phyloP scores from a whole-genome alignment of 2,113 vertebrate genomes.

The Nematolebias whitei region DNA sequence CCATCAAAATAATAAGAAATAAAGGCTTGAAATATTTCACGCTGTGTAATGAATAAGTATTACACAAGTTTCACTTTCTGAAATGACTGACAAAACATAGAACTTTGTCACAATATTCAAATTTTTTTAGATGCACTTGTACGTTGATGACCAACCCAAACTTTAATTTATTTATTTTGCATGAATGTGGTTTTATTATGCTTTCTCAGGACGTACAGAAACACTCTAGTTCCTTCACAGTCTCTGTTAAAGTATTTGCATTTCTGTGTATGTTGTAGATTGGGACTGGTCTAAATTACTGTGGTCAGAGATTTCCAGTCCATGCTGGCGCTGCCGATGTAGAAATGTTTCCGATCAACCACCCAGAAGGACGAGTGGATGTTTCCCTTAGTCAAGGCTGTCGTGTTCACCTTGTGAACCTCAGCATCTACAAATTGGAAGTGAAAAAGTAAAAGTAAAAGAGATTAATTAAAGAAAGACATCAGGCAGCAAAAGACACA shows the following conservation, averaged over 20 bases:
- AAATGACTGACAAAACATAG: too few relatives aligned
- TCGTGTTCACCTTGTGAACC: constrained; percentile 91
- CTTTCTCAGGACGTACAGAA: too few relatives aligned
- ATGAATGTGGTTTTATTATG: too few relatives aligned
- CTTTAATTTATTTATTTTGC: too few relatives aligned
- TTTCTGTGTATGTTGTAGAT: constrained; percentile 16
- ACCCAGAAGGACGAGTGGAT: constrained; percentile 96
- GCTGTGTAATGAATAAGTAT: too few relatives aligned
- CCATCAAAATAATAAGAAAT: too few relatives aligned
- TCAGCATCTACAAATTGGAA: constrained; percentile 84
- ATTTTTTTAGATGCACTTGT: too few relatives aligned
- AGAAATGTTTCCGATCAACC: constrained; percentile 92
- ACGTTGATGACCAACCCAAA: too few relatives aligned
- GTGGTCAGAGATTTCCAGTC: constrained; percentile 92
- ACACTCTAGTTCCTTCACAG: constrained; percentile 3
- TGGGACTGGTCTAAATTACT: constrained; percentile 74
- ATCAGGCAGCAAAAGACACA: background rate
- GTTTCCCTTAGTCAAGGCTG: constrained; percentile 88
- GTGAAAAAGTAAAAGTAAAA: background rate
- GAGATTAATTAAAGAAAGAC: background rate
- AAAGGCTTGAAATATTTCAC: too few relatives aligned
- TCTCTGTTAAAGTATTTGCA: background rate
- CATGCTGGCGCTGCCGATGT: constrained; percentile 91
- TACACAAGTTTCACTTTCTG: too few relatives aligned
- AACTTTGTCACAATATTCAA: too few relatives aligned